Percentiles rank a stretch among this genome's conserved stretches.
These are phyloP conservation scores for Druceiella hillmani DNA, from an alignment of 2,888 invertebrate species.

Conservation along the genomic window DNA sequence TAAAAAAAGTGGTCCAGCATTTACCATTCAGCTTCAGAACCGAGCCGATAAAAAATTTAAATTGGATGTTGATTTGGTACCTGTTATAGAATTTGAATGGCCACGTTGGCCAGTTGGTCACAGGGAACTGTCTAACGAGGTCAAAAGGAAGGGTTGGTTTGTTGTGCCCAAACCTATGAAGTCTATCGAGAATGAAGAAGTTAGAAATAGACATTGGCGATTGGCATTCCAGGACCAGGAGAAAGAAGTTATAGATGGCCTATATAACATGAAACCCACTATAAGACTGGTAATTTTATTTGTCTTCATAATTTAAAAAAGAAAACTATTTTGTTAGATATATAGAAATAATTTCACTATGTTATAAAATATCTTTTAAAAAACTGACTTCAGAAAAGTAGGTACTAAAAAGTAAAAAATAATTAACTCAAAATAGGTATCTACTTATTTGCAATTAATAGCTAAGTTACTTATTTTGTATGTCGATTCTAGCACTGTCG, in stretches of 20 bases:
- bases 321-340: too few species aligned
- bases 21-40: conserved; percentile 43
- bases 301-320: too few species aligned
- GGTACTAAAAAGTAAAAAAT: too few species aligned
- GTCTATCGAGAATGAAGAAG: conserved; percentile 22
- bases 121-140: too few species aligned
- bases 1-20: conserved; percentile 50
- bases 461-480: too few species aligned
- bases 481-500: too few species aligned
- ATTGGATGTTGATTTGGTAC: conserved; percentile 51
- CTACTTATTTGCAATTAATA: too few species aligned
- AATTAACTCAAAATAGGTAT: too few species aligned
- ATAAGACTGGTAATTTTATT: conserved; percentile 37
- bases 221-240: conserved; percentile 54
- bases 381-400: too few species aligned
- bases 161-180: conserved; percentile 50
- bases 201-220: conserved; percentile 44
- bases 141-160: conserved; percentile 33
- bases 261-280: conserved; percentile 38
- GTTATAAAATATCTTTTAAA: too few species aligned
- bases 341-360: too few species aligned
- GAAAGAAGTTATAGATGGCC: conserved; percentile 41
- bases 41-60: conserved; percentile 28
- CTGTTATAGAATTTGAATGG: conserved; percentile 43
- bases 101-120: conserved; percentile 40